Percentiles rank a stretch among this genome's conserved stretches.
Evolutionary conservation across 1,140 invertebrate genomes (phyloP).

Genomic region (Drosophila bifasciata): DNA sequence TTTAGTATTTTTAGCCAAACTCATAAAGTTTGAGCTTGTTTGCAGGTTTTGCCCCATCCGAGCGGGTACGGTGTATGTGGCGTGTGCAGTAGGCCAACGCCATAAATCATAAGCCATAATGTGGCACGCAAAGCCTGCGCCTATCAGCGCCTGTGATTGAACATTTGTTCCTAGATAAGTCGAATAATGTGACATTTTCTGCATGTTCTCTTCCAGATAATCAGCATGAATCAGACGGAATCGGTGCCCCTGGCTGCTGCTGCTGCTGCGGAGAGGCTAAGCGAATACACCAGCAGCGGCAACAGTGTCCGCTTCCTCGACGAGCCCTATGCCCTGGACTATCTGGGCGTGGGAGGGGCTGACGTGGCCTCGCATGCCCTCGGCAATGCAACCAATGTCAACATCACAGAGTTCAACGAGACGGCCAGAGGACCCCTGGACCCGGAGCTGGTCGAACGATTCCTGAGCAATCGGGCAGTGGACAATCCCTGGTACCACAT

Average conservation of each 20-base stretch:
- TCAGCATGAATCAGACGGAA: conserved; percentile 69
- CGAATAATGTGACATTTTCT: conserved; percentile 17
- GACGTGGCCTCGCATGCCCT: conserved; percentile 6
- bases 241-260: conserved; percentile 17
- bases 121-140: conserved; percentile 38
- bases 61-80: too few species aligned
- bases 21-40: conserved; percentile 12
- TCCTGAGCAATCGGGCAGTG: conserved; percentile 87
- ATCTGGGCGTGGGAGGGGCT: conserved; percentile 36
- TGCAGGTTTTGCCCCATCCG: too few species aligned
- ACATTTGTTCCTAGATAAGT: conserved; percentile 21
- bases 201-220: conserved; percentile 50
- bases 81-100: conserved; percentile 38
- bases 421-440: conserved; percentile 47
- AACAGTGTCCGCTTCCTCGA: conserved; percentile 34
- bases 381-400: conserved; percentile 16
- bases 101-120: conserved; percentile 55
- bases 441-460: conserved; percentile 85
- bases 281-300: conserved; percentile 29
- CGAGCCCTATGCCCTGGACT: conserved; percentile 52
- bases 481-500: conserved; percentile 87
- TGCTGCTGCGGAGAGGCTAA: conserved; percentile 17
- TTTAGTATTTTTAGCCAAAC: conserved; percentile 25
- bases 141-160: conserved; percentile 5
- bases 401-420: conserved; percentile 33